Base-by-base conservation (phyloP, 2,797 vertebrate species). In the Ctenopoma kingsleyae region DNA sequence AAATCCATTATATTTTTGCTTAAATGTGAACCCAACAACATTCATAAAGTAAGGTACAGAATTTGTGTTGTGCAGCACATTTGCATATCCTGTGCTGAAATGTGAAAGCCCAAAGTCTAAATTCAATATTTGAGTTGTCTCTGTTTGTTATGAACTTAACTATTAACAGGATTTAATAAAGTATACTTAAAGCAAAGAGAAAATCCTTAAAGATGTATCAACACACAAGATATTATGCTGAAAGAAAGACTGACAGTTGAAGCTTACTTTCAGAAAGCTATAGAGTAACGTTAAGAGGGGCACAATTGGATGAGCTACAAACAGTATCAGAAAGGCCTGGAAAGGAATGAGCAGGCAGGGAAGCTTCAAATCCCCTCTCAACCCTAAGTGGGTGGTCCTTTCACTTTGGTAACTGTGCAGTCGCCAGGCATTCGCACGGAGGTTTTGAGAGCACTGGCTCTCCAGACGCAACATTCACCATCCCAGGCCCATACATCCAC, bases 351-450 rank as follows among this genome's bases (percentile, higher is more conserved):
- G 91, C 89, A 90, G 89, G 92, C 92, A 90, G 87, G 89, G 89
- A 91, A 86, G 89, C 87, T 93, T 87, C 88, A 94, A 94, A 93
- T 92, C 93, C 93, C 94, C 92, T 92, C 91, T 92, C 93, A 92
- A 91, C 80, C 93, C 95, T 93, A 92, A 94, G 93, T 95, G 95
- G 94, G 95, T 95, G 95, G 95, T 95, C 95, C 90, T 92, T 92
- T 95, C 91, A 93, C 91, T 92, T 93, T 89, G 91, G 94, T 94
- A 93, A 92, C 94, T 82, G 93, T 93, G 93, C 92, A 93, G 94
- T 94, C 92, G 87, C 88, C 91, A 95, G 87, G 94, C 94, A 94
- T 94, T 94, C 81, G 85, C 87, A 91, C 87, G 75, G 87, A 92
- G 87, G 76, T 82, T 89, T 92, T 91, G 86, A 93, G 91, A 90